Evolutionary conservation across 2,113 vertebrate genomes (phyloP).

Genomic region (Vicugna pacos): DNA sequence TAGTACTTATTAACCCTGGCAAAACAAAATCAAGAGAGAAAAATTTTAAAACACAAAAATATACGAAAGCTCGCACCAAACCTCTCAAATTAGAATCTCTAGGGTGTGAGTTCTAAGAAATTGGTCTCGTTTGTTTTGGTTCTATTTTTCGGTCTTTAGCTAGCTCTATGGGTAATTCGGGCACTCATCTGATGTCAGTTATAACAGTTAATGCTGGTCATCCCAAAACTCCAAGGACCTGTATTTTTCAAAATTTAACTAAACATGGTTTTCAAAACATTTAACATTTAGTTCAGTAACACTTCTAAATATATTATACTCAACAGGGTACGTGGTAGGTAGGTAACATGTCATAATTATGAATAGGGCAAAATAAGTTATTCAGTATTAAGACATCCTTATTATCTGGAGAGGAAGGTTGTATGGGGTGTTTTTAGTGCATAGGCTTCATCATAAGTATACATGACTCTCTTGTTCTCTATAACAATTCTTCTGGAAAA

Average conservation of each 20-base stretch:
- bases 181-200: background rate
- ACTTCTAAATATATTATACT: background rate
- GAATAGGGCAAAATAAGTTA: background rate
- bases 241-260: background rate
- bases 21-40: constrained; percentile 1
- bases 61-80: background rate
- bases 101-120: background rate
- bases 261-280: background rate
- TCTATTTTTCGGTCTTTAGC: background rate
- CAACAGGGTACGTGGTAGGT: background rate
- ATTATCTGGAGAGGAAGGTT: background rate
- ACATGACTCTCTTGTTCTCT: background rate
- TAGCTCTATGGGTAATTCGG: background rate
- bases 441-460: background rate
- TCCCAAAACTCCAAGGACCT: background rate
- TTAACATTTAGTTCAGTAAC: background rate
- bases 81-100: background rate
- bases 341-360: background rate
- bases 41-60: background rate
- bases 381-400: background rate
- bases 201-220: background rate
- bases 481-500: background rate
- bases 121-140: background rate
- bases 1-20: background rate
- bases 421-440: background rate